These are phyloP conservation scores for Dasysyrphus tricinctus DNA, from an alignment of 2,888 invertebrate species.

Conservation along the genomic window DNA sequence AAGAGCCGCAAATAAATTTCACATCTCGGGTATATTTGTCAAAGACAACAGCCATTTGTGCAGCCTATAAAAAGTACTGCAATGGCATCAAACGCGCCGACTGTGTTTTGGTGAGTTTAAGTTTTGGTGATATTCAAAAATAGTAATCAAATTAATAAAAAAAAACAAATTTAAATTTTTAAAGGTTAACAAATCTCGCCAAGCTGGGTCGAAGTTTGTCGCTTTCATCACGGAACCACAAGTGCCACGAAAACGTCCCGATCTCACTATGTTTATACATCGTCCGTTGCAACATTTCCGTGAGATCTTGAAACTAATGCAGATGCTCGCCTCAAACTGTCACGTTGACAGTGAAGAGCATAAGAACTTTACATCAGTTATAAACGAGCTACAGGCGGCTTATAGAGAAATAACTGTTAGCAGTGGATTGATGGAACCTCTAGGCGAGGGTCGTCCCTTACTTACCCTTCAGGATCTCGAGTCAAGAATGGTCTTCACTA, in stretches of 20 bases:
- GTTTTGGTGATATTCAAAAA: background rate
- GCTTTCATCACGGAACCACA: slow-evolving; percentile 91
- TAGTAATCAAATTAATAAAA: no score
- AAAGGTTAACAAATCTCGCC: slow-evolving; percentile 88
- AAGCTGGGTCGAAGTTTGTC: slow-evolving; percentile 91
- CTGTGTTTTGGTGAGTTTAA: slow-evolving; percentile 89
- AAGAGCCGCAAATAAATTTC: slow-evolving; percentile 87
- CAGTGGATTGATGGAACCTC: slow-evolving; percentile 93
- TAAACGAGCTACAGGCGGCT: slow-evolving; percentile 85
- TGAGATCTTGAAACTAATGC: slow-evolving; percentile 86
- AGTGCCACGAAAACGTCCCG: slow-evolving; percentile 91
- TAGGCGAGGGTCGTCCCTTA: slow-evolving; percentile 92
- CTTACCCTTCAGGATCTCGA: slow-evolving; percentile 93
- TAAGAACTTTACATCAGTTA: slow-evolving; percentile 83
- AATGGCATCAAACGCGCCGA: slow-evolving; percentile 93
- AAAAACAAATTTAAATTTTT: background rate
- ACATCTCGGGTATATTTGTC: slow-evolving; percentile 89
- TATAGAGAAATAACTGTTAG: slow-evolving; percentile 93
- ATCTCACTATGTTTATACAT: slow-evolving; percentile 92
- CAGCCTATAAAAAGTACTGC: slow-evolving; percentile 92
- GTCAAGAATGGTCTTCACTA: slow-evolving; percentile 94
- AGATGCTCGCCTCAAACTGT: slow-evolving; percentile 84
- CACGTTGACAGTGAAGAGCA: slow-evolving; percentile 83
- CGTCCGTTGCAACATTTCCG: slow-evolving; percentile 93
- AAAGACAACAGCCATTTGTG: slow-evolving; percentile 89